Evolutionary conservation across 1,140 invertebrate genomes (phyloP), one percentile per base, ranked within the genome.

Genomic region (Hyposmocoma kahamanoa): DNA sequence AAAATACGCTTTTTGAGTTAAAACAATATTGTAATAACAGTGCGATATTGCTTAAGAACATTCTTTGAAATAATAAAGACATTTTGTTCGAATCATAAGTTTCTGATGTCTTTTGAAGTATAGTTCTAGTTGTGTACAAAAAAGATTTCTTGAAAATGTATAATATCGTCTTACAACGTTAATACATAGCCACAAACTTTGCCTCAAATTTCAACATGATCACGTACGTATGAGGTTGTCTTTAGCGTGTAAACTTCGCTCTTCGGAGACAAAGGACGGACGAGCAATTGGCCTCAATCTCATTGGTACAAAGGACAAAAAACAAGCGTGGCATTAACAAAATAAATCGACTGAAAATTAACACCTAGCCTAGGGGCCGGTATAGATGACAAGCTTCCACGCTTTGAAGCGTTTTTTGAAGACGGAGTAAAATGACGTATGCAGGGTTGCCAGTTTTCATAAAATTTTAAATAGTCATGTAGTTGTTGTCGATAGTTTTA

Each of bases 211-310:
- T n/a, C n/a, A n/a, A 2, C 32, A 49, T 51, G 53, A 48, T 51
- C 56, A 59, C 48, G 50, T 54, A 45, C 30, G 32, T 15, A 17
- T 21, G 20, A 32, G 10, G 46, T 48, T 50, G 45, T 36, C 32
- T 58, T 59, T 48, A 42, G 50, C 39, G 44, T 42, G 53, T 20
- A 62, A 62, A 65, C 55, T 55, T 42, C 22, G n/a, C 20, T 44
- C 15, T 51, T 45, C 22, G 26, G 48, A 62, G 56, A 62, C 59
- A 62, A 62, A 66, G 53, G 54, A 54, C 55, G 32, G 47, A 56
- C 47, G 47, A 54, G 47, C 57, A 50, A 41, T 53, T 50, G 47
- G 48, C 44, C 32, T 51, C n/a, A 17, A 36, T 6, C 15, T n/a
- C 15, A 6, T 36, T 36, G 15, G 11, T 36, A 17, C 32, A 17